Percentiles rank a stretch among this genome's conserved stretches.
These are phyloP conservation scores for Nerophis lumbriciformis DNA, from an alignment of 2,113 vertebrate species.

Conservation along the genomic window DNA sequence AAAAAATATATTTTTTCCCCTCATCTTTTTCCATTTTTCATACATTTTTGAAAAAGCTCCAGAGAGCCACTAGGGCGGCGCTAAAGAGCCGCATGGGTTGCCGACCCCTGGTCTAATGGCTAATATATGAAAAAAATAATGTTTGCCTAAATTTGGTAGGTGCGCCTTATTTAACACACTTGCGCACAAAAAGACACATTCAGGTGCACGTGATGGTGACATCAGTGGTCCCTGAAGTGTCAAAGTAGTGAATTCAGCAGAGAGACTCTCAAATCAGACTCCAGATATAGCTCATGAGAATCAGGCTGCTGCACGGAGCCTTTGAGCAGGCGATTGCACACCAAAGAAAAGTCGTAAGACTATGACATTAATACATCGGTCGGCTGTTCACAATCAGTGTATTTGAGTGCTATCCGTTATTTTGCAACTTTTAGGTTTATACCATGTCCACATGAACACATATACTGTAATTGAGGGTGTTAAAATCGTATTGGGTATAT, in stretches of 20 bases:
- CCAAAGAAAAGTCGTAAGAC: neutral
- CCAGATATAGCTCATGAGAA: constrained; percentile 52
- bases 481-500: too few species aligned
- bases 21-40: too few species aligned
- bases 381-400: too few species aligned
- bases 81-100: too few species aligned
- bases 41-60: too few species aligned
- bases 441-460: too few species aligned
- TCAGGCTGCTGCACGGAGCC: constrained; percentile 30
- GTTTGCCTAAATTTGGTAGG: neutral
- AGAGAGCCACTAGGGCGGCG: too few species aligned
- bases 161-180: constrained; percentile 4
- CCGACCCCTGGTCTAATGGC: too few species aligned
- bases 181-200: constrained; percentile 9
- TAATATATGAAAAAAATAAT: neutral
- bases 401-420: too few species aligned
- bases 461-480: too few species aligned
- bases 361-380: neutral
- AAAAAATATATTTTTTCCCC: too few species aligned
- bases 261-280: constrained; percentile 38
- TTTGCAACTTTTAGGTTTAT: too few species aligned
- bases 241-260: constrained; percentile 39
- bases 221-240: constrained; percentile 31
- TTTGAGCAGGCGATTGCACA: neutral
- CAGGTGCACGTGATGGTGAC: constrained; percentile 29